These are phyloP conservation scores for Palythoa heliodiscus DNA, from an alignment of 92 coral and sea anemone species.

Conservation along the genomic window DNA sequence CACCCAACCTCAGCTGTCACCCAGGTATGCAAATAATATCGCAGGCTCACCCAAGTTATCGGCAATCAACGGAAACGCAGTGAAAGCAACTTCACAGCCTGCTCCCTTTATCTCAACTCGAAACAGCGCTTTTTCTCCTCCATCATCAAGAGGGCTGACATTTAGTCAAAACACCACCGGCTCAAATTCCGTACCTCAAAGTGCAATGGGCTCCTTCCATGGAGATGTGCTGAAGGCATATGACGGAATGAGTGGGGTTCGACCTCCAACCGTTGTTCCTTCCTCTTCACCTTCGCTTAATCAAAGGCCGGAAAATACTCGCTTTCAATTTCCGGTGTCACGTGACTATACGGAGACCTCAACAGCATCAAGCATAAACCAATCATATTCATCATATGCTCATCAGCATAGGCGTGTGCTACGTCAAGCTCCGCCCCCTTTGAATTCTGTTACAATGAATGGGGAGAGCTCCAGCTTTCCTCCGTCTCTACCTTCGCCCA, in stretches of 20 bases:
- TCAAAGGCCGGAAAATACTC: constrained; percentile 30
- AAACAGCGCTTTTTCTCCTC: constrained; percentile 42
- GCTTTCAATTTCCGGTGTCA: constrained; percentile 32
- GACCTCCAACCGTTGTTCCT: background rate
- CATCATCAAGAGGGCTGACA: constrained; percentile 5
- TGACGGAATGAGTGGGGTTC: constrained; percentile 7
- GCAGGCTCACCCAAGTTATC: constrained; percentile 23
- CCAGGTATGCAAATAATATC: background rate
- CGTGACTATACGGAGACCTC: constrained; percentile 17
- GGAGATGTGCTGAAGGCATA: constrained; percentile 16
- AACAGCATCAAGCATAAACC: constrained; percentile 2
- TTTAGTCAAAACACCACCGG: constrained; percentile 4
- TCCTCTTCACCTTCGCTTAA: constrained; percentile 25
- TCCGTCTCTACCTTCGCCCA: constrained; percentile 18
- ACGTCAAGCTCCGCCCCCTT: constrained; percentile 43
- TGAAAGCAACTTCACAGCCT: constrained; percentile 32
- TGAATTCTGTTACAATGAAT: constrained; percentile 31
- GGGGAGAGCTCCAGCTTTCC: background rate
- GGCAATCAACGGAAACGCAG: background rate
- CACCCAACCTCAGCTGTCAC: constrained; percentile 26
- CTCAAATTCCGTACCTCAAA: constrained; percentile 10
- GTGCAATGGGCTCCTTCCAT: constrained; percentile 14
- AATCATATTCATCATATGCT: constrained; percentile 16
- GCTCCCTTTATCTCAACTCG: constrained; percentile 28
- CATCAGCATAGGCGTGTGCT: constrained; percentile 36